These are phyloP conservation scores for Trissolcus japonicus DNA, from an alignment of 2,888 invertebrate genomes.

Conservation along the genomic window DNA sequence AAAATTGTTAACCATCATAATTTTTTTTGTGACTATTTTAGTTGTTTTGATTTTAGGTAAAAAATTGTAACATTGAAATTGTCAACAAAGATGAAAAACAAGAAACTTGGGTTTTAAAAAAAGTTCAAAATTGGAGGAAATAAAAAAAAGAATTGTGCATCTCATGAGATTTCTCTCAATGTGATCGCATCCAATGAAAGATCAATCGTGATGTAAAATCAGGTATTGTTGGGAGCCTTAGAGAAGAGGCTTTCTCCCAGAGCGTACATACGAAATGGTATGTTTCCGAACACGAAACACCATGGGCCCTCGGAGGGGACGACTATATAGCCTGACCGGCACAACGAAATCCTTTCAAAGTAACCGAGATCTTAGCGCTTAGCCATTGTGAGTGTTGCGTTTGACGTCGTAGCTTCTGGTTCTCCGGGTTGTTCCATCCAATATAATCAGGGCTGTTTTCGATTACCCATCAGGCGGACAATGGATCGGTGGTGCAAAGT, in stretches of 20 bases:
- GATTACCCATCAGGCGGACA: conserved; percentile 15
- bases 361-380: conserved; percentile 49
- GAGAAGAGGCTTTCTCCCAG: conserved; percentile 55
- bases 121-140: not conserved
- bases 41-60: too few relatives aligned
- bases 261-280: conserved; percentile 46
- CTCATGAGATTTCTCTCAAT: conserved; percentile 38
- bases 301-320: conserved; percentile 54
- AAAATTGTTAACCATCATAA: too few relatives aligned
- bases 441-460: not conserved
- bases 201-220: conserved; percentile 56
- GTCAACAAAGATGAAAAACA: too few relatives aligned
- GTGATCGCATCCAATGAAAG: conserved; percentile 48
- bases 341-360: conserved; percentile 57
- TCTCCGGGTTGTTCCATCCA: conserved; percentile 10
- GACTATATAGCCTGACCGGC: conserved; percentile 51
- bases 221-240: conserved; percentile 52
- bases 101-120: too few relatives aligned
- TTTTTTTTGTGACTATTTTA: too few relatives aligned
- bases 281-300: conserved; percentile 55
- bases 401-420: not conserved
- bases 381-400: conserved; percentile 18
- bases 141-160: not conserved
- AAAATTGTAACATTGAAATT: too few relatives aligned
- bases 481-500: conserved; percentile 58